These are phyloP conservation scores for Calameuta filiformis DNA, from an alignment of 2,888 invertebrate species.

Conservation along the genomic window DNA sequence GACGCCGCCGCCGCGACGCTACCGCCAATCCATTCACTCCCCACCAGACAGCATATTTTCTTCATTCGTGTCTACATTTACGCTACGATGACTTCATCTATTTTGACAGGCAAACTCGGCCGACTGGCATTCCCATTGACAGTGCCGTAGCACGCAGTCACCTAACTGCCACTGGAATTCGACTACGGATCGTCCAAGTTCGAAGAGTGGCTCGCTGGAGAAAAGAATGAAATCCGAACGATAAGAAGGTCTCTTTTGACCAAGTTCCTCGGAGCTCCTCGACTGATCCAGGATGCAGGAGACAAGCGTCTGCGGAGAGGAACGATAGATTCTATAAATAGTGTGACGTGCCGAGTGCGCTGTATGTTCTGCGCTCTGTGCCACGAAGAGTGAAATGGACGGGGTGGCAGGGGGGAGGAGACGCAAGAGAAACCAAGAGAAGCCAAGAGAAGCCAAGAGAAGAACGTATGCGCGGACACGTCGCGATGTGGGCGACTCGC, in stretches of 20 bases:
- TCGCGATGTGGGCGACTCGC: constrained; percentile 26
- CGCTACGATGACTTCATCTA: constrained; percentile 7
- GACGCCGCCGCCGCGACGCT: background rate
- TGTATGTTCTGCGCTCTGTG: background rate
- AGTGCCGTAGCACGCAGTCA: background rate
- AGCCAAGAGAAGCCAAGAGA: background rate
- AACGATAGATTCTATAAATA: background rate
- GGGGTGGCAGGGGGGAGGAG: background rate
- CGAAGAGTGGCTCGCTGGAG: background rate
- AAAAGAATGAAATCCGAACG: background rate
- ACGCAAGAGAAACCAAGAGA: no score
- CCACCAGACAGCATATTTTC: background rate
- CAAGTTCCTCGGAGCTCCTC: background rate
- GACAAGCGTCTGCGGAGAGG: background rate
- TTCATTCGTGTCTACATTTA: background rate
- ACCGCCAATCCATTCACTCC: background rate
- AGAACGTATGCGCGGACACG: constrained; percentile 45
- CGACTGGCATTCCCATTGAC: background rate
- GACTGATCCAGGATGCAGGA: background rate
- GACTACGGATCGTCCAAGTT: background rate
- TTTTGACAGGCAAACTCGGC: constrained; percentile 1
- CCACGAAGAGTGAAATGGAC: background rate
- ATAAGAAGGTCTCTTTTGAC: background rate
- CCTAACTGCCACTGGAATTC: background rate
- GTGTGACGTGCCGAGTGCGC: background rate